A percentile compares a stretch with the other conserved stretches of the same genome.
phyloP scores from a whole-genome alignment of 64 coral and sea anemone genomes.

The Astreopora myriophthalma region DNA sequence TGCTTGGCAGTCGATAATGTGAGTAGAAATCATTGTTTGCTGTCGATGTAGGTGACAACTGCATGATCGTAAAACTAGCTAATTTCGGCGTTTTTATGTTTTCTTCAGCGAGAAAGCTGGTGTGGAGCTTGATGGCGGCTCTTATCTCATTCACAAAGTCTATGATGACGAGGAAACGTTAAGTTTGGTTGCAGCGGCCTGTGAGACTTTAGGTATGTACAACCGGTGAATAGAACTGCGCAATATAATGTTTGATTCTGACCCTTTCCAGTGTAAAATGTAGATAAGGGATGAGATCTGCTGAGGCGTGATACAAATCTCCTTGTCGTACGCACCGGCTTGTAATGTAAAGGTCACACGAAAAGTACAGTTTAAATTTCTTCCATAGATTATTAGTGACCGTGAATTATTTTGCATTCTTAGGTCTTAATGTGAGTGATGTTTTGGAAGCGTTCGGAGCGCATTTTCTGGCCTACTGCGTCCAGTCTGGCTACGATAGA shows the following conservation, averaged over 20 bases:
- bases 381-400: not conserved
- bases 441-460: conserved; percentile 93
- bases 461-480: conserved; percentile 93
- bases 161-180: conserved; percentile 94
- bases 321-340: not conserved
- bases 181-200: conserved; percentile 81
- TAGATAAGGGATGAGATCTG: not conserved
- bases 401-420: not conserved
- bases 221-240: not conserved
- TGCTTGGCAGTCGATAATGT: conserved; percentile 82
- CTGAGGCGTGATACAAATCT: not conserved
- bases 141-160: conserved; percentile 97
- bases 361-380: too few species aligned
- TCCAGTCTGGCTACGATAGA: conserved; percentile 94
- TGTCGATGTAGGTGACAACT: not conserved
- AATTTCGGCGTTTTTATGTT: not conserved
- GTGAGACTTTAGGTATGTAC: conserved; percentile 84
- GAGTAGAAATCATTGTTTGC: conserved; percentile 3
- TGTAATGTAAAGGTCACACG: not conserved
- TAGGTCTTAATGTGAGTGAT: conserved; percentile 75
- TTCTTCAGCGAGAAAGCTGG: conserved; percentile 85
- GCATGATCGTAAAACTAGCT: not conserved
- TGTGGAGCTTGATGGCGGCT: conserved; percentile 91
- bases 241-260: not conserved
- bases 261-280: not conserved